Conservation (phyloP, 2,888 invertebrate genomes). For the Criorhina ranunculi region DNA sequence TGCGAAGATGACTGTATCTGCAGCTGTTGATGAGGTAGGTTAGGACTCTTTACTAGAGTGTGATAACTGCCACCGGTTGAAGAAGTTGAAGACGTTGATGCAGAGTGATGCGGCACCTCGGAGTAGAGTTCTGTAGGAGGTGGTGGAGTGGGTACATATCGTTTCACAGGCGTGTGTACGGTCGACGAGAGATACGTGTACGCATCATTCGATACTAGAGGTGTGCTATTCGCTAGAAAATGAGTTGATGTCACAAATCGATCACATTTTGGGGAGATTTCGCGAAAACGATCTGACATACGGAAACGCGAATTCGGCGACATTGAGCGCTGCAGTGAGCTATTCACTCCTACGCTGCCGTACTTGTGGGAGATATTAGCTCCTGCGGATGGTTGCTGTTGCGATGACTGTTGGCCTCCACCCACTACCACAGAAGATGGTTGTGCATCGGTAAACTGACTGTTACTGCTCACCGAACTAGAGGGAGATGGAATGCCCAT, state of each 20-base stretch:
- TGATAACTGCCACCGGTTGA: constrained; percentile 67
- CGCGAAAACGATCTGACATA: constrained; percentile 82
- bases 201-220: constrained; percentile 81
- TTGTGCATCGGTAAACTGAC: constrained; percentile 58
- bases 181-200: constrained; percentile 83
- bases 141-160: constrained; percentile 84
- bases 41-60: constrained; percentile 60
- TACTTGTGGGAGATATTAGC: constrained; percentile 66
- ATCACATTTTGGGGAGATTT: constrained; percentile 79
- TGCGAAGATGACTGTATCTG: constrained; percentile 55
- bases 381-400: constrained; percentile 59
- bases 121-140: constrained; percentile 81
- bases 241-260: constrained; percentile 79
- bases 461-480: constrained; percentile 65
- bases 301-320: constrained; percentile 83
- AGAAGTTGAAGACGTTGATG: constrained; percentile 76
- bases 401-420: constrained; percentile 39
- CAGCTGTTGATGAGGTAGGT: constrained; percentile 73
- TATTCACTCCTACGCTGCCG: constrained; percentile 8
- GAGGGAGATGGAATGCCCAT: constrained; percentile 79
- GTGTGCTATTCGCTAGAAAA: constrained; percentile 80
- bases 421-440: constrained; percentile 18
- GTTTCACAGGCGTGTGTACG: constrained; percentile 84
- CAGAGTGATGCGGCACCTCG: constrained; percentile 74
- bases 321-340: constrained; percentile 80